phyloP scores from a whole-genome alignment of 2,797 vertebrate genomes.

The Artibeus lituratus region DNA sequence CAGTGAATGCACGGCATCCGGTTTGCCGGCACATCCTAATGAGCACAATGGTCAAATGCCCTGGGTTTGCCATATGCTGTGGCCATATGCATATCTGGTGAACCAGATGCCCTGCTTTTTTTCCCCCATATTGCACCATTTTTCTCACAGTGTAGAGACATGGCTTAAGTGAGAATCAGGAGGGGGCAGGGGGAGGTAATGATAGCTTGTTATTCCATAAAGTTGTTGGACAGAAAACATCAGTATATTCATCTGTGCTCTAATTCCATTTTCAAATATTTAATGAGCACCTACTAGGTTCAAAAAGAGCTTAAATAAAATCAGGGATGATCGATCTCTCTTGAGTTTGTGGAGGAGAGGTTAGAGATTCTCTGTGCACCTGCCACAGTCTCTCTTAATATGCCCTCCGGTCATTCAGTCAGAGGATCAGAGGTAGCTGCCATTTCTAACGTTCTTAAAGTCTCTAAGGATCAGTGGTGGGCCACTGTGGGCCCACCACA shows the following conservation, averaged over 20 bases:
- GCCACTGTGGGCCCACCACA: not conserved
- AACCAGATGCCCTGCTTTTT: constrained; percentile 78
- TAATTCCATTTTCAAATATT: constrained; percentile 41
- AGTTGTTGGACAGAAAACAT: constrained; percentile 41
- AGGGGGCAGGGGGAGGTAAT: constrained; percentile 17
- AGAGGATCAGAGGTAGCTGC: not conserved
- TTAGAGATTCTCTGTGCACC: not conserved
- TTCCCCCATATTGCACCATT: constrained; percentile 69
- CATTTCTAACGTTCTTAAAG: not conserved
- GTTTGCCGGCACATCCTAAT: constrained; percentile 71
- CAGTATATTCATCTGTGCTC: not conserved
- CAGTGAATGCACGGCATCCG: constrained; percentile 34
- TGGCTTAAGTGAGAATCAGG: constrained; percentile 73
- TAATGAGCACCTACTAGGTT: constrained; percentile 70
- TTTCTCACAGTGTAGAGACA: constrained; percentile 78
- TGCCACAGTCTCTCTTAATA: not conserved
- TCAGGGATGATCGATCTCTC: not conserved
- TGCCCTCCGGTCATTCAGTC: not conserved
- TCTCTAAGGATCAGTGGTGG: not conserved
- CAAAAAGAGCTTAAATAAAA: constrained; percentile 29
- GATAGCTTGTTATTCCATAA: constrained; percentile 66
- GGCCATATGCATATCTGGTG: constrained; percentile 79
- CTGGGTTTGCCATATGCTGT: constrained; percentile 77
- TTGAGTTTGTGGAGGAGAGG: not conserved
- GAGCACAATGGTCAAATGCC: constrained; percentile 77